Conservation (phyloP, 2,888 invertebrate species). For the Phengaris arion region DNA sequence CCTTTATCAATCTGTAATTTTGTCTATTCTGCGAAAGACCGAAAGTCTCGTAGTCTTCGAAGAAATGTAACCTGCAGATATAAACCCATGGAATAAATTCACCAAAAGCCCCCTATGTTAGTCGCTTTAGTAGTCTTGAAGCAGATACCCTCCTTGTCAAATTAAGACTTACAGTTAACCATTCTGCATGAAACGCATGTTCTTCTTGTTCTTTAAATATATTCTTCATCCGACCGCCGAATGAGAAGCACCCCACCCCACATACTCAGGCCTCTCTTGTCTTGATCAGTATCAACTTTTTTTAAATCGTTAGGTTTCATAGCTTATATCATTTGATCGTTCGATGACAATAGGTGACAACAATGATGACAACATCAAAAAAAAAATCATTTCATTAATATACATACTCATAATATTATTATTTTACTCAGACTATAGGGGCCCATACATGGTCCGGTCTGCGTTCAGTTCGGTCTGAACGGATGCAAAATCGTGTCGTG, state of each 20-base stretch:
- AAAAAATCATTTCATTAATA: too few relatives aligned
- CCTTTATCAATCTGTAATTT: too few relatives aligned
- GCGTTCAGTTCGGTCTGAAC: too few relatives aligned
- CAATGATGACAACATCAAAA: too few relatives aligned
- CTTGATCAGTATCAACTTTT: conserved; percentile 57
- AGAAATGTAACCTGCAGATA: not conserved
- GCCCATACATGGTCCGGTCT: too few relatives aligned
- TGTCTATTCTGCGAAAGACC: too few relatives aligned
- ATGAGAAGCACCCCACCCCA: conserved; percentile 55
- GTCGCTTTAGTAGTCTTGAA: not conserved
- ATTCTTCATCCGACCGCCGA: conserved; percentile 62
- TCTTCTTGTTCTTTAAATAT: conserved; percentile 56
- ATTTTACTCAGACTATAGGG: too few relatives aligned
- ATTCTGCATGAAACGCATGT: conserved; percentile 61
- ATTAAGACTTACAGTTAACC: conserved; percentile 60
- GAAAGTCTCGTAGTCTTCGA: not conserved
- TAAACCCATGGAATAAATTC: not conserved
- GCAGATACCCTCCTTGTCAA: not conserved
- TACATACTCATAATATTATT: too few relatives aligned
- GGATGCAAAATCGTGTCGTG: too few relatives aligned
- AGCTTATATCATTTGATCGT: too few relatives aligned
- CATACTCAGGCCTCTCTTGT: conserved; percentile 47
- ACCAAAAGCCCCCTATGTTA: not conserved
- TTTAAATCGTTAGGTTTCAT: conserved; percentile 47
- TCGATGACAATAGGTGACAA: too few relatives aligned